These are phyloP conservation scores for Lypha dubia DNA, from an alignment of 2,888 invertebrate species.

Conservation along the genomic window DNA sequence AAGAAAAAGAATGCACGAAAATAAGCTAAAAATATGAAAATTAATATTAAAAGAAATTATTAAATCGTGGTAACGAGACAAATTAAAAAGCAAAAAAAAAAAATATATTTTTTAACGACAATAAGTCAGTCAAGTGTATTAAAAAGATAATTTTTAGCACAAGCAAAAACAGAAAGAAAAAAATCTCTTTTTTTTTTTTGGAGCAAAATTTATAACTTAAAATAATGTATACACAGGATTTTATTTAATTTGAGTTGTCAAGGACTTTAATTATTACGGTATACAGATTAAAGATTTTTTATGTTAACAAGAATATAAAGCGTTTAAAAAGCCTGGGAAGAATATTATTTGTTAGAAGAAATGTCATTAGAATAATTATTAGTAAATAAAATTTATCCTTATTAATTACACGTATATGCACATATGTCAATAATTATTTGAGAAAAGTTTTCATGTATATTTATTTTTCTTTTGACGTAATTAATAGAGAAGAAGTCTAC, in stretches of 20 bases:
- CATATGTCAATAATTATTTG: too few species aligned
- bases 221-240: not conserved
- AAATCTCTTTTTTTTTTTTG: conserved; percentile 1
- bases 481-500: too few species aligned
- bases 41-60: not conserved
- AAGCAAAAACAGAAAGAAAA: not conserved
- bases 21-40: not conserved
- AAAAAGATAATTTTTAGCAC: conserved; percentile 6
- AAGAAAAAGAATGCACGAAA: not conserved
- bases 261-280: conserved; percentile 21
- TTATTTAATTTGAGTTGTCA: conserved; percentile 11
- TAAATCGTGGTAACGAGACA: conserved; percentile 10
- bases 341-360: not conserved
- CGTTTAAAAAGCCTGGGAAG: not conserved
- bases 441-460: too few species aligned
- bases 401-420: too few species aligned
- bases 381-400: too few species aligned
- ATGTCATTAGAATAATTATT: too few species aligned
- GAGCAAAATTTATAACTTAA: conserved; percentile 16
- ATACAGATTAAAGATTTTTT: conserved; percentile 16
- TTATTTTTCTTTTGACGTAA: too few species aligned
- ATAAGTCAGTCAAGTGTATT: conserved; percentile 31
- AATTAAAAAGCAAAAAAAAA: conserved; percentile 35
- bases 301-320: not conserved
- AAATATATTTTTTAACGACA: conserved; percentile 17